These are phyloP conservation scores for Bradypodion pumilum DNA, from an alignment of 2,797 vertebrate genomes.

Conservation along the genomic window DNA sequence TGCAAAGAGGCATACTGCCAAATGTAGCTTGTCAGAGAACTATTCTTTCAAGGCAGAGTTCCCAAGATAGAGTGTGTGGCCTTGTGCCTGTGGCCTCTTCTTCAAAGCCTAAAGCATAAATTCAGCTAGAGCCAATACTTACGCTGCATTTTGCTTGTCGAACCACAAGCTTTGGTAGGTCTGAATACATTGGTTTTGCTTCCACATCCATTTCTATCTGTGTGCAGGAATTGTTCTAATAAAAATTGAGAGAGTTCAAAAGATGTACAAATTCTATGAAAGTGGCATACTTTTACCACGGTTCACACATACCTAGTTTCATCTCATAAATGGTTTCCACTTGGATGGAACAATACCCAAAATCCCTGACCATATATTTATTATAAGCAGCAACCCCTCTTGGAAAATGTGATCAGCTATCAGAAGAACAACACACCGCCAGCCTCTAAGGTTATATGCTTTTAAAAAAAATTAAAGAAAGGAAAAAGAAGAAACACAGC, in stretches of 20 bases:
- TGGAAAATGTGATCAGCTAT: background rate
- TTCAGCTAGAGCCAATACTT: background rate
- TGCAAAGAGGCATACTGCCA: background rate
- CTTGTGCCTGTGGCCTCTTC: background rate
- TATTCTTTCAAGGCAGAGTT: background rate
- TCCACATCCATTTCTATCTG: background rate
- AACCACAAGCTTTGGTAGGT: too few species aligned
- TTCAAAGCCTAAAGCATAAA: background rate
- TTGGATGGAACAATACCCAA: too few species aligned
- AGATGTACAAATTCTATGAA: background rate
- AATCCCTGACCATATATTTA: background rate
- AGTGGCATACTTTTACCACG: background rate
- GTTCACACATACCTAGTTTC: background rate
- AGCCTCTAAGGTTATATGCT: background rate
- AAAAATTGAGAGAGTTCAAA: background rate
- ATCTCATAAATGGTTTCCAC: background rate
- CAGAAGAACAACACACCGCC: background rate
- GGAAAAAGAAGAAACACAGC: too few species aligned
- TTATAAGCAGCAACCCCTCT: background rate
- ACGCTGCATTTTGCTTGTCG: background rate
- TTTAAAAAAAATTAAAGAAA: too few species aligned
- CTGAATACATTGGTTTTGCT: background rate
- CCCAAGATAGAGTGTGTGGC: background rate
- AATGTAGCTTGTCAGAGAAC: background rate
- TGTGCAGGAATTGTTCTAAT: background rate